A percentile compares a stretch with the other conserved stretches of the same genome.
phyloP scores from a whole-genome alignment of 2,113 vertebrate genomes.

The Ariopsis seemanni region DNA sequence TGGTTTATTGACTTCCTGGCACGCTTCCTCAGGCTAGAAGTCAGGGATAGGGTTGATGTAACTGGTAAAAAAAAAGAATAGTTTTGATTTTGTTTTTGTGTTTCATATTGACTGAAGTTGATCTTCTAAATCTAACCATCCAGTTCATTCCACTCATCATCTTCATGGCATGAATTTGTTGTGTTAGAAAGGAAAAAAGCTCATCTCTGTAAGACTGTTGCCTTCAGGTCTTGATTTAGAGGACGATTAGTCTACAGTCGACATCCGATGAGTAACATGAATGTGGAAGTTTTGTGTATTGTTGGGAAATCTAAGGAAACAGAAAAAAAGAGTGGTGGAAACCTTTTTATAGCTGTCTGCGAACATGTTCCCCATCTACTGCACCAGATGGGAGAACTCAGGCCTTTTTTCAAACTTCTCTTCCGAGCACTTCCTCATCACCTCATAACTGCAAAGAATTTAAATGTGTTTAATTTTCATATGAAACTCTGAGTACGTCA shows the following conservation, averaged over 20 bases:
- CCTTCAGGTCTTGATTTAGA: background rate
- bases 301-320: constrained; percentile 23
- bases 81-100: background rate
- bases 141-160: background rate
- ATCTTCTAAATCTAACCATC: background rate
- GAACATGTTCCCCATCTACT: constrained; percentile 86
- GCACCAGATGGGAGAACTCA: constrained; percentile 87
- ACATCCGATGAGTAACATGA: constrained; percentile 12
- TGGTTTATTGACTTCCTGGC: constrained; percentile 40
- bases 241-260: background rate
- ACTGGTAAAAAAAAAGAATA: constrained; percentile 74
- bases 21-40: constrained; percentile 79
- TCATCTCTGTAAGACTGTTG: background rate
- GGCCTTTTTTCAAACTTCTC: constrained; percentile 95
- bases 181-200: background rate
- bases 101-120: background rate
- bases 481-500: background rate
- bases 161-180: background rate
- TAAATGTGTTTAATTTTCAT: background rate
- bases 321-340: constrained; percentile 29
- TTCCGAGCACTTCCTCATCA: constrained; percentile 97
- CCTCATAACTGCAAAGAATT: constrained; percentile 78
- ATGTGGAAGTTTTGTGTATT: background rate
- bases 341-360: constrained; percentile 94
- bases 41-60: constrained; percentile 97